Percentiles rank a stretch among this genome's conserved stretches.
phyloP scores from a whole-genome alignment of 2,113 vertebrate genomes.

The Seriola dumerili region DNA sequence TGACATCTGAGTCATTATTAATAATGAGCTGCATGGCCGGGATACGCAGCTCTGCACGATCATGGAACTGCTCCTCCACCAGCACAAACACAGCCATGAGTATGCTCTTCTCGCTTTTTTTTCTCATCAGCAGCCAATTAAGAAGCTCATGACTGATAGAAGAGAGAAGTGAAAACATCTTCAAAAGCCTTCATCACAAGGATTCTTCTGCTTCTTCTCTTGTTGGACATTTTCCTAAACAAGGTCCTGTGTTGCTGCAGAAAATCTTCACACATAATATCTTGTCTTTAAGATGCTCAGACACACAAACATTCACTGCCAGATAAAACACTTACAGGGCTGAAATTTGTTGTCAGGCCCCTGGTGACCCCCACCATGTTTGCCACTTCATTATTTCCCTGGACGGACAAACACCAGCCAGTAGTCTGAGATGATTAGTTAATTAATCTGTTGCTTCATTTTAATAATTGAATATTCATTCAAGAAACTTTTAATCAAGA shows the following conservation, averaged over 20 bases:
- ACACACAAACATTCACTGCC: background rate
- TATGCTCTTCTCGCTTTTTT: conserved; percentile 27
- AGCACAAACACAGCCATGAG: conserved; percentile 50
- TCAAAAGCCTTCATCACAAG: conserved; percentile 17
- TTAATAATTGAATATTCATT: background rate
- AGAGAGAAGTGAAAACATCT: conserved; percentile 22
- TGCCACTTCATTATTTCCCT: background rate
- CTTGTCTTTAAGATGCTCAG: background rate
- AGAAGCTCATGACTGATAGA: conserved; percentile 22
- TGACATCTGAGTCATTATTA: conserved; percentile 76
- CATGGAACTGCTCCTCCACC: conserved; percentile 14
- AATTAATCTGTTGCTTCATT: too few relatives aligned
- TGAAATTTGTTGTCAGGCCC: background rate
- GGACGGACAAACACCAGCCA: background rate
- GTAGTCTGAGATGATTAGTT: background rate
- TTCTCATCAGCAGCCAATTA: conserved; percentile 48
- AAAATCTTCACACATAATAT: background rate
- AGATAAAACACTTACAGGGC: background rate
- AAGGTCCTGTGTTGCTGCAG: background rate
- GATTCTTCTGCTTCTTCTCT: background rate
- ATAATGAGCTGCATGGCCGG: conserved; percentile 65
- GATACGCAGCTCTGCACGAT: conserved; percentile 53
- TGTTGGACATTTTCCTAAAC: background rate
- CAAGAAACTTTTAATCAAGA: too few relatives aligned
- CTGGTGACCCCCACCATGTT: background rate